These are phyloP conservation scores for Danio aesculapii DNA, from an alignment of 2,797 vertebrate genomes.

Conservation along the genomic window DNA sequence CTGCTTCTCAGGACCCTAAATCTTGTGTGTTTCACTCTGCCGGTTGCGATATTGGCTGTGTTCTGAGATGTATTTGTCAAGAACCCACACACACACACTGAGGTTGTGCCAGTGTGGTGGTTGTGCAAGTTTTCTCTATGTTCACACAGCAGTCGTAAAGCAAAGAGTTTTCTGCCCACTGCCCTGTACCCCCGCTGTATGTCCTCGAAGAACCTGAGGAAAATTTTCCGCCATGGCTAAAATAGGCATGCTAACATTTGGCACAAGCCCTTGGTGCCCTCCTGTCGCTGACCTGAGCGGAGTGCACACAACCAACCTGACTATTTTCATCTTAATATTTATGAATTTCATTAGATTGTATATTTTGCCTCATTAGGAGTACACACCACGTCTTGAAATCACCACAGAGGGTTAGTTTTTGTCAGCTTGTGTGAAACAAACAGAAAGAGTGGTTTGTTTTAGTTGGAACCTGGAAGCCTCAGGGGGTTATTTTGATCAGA, in stretches of 20 bases:
- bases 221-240: slow-evolving; percentile 76
- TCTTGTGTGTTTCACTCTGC: slow-evolving; percentile 41
- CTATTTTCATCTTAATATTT: slow-evolving; percentile 67
- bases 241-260: slow-evolving; percentile 71
- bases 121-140: slow-evolving; percentile 64
- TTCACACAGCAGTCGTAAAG: slow-evolving; percentile 65
- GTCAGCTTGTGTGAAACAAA: slow-evolving; percentile 37
- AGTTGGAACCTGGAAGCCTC: neutral
- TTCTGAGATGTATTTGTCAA: slow-evolving; percentile 70
- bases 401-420: slow-evolving; percentile 39
- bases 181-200: slow-evolving; percentile 65
- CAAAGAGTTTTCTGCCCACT: slow-evolving; percentile 64
- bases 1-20: slow-evolving; percentile 24
- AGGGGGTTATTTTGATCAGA: slow-evolving; percentile 27
- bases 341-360: slow-evolving; percentile 62
- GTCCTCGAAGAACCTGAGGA: slow-evolving; percentile 61
- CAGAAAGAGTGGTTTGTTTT: slow-evolving; percentile 27
- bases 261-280: slow-evolving; percentile 69
- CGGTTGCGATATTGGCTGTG: slow-evolving; percentile 68
- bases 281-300: slow-evolving; percentile 64
- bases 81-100: slow-evolving; percentile 71
- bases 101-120: slow-evolving; percentile 72
- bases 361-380: slow-evolving; percentile 53
- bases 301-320: slow-evolving; percentile 58
- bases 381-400: slow-evolving; percentile 41